A percentile compares a stretch with the other conserved stretches of the same genome.
These are phyloP conservation scores for Eulemur rubriventer DNA, from an alignment of 2,797 vertebrate species.

Conservation along the genomic window DNA sequence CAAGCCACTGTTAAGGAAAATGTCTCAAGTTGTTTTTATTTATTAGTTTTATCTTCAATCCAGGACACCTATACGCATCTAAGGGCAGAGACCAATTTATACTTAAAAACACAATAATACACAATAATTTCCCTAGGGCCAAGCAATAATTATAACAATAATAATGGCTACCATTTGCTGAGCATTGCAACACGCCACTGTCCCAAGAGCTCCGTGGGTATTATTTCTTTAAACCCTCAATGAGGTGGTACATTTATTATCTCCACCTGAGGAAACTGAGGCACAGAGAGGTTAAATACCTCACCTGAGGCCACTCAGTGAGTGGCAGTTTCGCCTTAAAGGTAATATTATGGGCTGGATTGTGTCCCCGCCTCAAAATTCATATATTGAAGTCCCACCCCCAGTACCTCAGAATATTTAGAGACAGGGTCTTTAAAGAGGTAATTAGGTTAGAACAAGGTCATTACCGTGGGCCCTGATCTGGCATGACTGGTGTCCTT, in stretches of 20 bases:
- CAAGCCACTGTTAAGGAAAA: background rate
- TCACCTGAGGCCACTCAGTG: background rate
- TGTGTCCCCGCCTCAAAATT: background rate
- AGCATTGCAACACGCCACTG: background rate
- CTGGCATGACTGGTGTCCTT: background rate
- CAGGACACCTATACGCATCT: background rate
- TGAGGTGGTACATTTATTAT: background rate
- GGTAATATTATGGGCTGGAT: background rate
- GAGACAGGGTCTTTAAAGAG: background rate
- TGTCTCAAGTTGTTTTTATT: background rate
- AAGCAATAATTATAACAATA: background rate
- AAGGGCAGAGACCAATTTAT: background rate
- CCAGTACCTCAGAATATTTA: background rate
- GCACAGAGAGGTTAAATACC: background rate
- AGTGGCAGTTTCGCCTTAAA: background rate
- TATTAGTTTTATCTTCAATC: background rate
- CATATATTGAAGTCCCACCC: background rate
- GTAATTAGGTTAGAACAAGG: background rate
- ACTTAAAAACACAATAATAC: background rate
- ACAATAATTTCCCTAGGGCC: background rate
- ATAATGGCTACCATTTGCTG: background rate
- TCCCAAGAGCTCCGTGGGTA: background rate
- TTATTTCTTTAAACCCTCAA: background rate
- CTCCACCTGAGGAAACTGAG: background rate
- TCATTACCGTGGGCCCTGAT: background rate